phyloP scores from a whole-genome alignment of 2,888 invertebrate species.

The Polydrusus pterygomalis region DNA sequence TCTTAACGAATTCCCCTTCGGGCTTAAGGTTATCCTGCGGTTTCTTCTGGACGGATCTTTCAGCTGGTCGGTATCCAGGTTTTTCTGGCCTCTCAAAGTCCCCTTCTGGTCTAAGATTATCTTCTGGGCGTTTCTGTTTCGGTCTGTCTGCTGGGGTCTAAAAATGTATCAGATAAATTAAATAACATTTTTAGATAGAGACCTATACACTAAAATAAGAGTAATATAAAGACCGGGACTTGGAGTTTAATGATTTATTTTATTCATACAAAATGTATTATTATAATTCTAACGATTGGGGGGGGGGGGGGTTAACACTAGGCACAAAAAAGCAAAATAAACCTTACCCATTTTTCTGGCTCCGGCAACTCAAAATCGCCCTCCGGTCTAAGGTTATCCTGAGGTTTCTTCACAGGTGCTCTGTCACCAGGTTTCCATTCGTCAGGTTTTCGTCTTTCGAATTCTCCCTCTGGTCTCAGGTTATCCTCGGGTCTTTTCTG shows the following conservation, averaged over 20 bases:
- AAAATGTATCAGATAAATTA: background rate
- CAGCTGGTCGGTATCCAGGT: slow-evolving; percentile 64
- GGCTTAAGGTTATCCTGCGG: slow-evolving; percentile 73
- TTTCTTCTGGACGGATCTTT: slow-evolving; percentile 68
- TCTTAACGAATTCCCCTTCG: slow-evolving; percentile 72
- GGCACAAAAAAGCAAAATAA: background rate
- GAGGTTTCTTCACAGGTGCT: slow-evolving; percentile 68
- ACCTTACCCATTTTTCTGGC: slow-evolving; percentile 45
- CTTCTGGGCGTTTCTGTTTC: slow-evolving; percentile 76
- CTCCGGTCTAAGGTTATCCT: slow-evolving; percentile 73
- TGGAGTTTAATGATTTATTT: no score
- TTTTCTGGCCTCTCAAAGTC: slow-evolving; percentile 67
- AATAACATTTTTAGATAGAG: no score
- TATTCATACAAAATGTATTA: no score
- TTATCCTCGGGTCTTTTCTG: slow-evolving; percentile 78
- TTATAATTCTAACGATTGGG: no score
- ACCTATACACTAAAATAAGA: no score
- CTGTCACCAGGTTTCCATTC: slow-evolving; percentile 71
- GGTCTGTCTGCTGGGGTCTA: slow-evolving; percentile 68
- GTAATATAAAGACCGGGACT: no score
- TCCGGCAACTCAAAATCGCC: slow-evolving; percentile 70
- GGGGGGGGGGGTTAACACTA: no score
- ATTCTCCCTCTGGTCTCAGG: slow-evolving; percentile 78
- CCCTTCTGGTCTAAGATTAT: slow-evolving; percentile 76
- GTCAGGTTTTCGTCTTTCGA: slow-evolving; percentile 73